These are phyloP conservation scores for Catharus fuscescens DNA, from an alignment of 2,113 vertebrate species.

Conservation along the genomic window DNA sequence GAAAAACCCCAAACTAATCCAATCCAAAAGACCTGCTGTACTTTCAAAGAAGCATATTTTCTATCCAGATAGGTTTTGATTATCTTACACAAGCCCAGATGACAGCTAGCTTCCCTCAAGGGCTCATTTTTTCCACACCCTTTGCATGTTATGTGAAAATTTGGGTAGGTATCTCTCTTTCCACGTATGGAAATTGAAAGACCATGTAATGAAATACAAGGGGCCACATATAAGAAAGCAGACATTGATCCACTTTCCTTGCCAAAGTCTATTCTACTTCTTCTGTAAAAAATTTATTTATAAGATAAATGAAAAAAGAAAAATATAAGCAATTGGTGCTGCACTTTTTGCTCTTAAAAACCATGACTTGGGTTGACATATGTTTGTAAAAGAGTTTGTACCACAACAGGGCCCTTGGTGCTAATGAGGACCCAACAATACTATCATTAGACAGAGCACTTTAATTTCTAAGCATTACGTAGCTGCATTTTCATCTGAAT, in stretches of 20 bases:
- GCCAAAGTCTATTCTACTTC: not conserved
- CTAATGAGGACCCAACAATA: not conserved
- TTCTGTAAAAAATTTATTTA: not conserved
- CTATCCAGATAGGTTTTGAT: not conserved
- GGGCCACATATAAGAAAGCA: not conserved
- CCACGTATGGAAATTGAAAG: not conserved
- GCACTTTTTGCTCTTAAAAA: not conserved
- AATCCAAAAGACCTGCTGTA: not conserved
- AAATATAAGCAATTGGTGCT: not conserved
- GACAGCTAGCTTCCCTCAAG: not conserved
- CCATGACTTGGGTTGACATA: fast-evolving
- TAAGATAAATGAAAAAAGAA: not conserved
- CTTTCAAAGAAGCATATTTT: not conserved
- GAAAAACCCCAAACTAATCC: not conserved
- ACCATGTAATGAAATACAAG: not conserved
- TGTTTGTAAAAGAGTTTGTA: not conserved
- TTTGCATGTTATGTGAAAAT: not conserved
- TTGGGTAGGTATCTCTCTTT: not conserved
- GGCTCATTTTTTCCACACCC: not conserved
- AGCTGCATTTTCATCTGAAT: not conserved
- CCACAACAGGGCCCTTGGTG: not conserved
- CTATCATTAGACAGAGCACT: not conserved
- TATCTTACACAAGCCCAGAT: not conserved
- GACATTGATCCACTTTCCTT: not conserved
- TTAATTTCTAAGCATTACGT: not conserved